Base-by-base conservation (phyloP, 2,113 vertebrate species). In the Albula goreensis region DNA sequence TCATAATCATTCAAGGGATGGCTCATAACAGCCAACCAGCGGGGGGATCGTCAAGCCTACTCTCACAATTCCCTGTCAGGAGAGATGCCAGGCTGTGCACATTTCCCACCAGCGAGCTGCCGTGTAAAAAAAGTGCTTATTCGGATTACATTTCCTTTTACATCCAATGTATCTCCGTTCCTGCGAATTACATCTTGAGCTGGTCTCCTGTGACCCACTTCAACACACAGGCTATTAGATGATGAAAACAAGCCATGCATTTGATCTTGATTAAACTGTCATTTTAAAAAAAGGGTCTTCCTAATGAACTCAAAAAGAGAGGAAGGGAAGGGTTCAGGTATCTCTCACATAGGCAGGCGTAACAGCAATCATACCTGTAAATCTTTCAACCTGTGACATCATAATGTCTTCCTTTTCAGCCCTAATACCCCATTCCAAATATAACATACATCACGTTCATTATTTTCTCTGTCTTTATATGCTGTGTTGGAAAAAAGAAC, bases 41-140 rank as follows among this genome's bases (percentile, higher is more conserved):
- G 78, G 52, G 70, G 66, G 63, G 50, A 86, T 88, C 57, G 86
- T 87, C 81, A 88, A 83, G 86, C 83, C 82, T 80, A 82, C 78
- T 57, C 51, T 50, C 41, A 22, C 25, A 50, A 82, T 77, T 87
- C 52, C 83, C 25, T 85, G 66, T 85, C 83, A 82, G 51, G 63
- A 87, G 9, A 5, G 78, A 56, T 48, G 52, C 70, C 70, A 56
- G 51, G 50, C 51, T 2, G 22, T n/a, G 86, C 70, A 31, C 19
- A 25, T 78, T 77, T 6, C 81, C 78, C 19, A 52, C 5, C 25
- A 50, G 50, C 5, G 19, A 57, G 49, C 77, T 19, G 81, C 52
- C 48, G 19, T n/a, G 81, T 5, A 41, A 49, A 60, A 12, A 0
- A 49, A 74, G 41, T 81, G 48, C 25, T 52, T 77, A 66, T 77